Evolutionary conservation across 1,140 invertebrate genomes (phyloP).

Genomic region (Chrysomallon squamiferum): DNA sequence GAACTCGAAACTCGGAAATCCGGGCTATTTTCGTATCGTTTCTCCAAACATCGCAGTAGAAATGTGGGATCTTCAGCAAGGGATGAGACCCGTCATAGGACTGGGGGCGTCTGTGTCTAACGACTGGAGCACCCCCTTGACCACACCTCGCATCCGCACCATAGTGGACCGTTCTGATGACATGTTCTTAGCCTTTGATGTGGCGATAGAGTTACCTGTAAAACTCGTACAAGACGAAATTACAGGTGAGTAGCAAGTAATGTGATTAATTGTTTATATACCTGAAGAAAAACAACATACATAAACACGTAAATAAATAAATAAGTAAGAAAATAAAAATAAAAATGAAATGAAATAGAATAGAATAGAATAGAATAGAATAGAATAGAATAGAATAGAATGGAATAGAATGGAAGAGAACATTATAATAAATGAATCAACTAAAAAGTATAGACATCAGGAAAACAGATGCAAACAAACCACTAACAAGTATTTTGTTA

Average conservation of each 20-base stretch:
- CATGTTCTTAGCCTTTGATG: conserved; percentile 32
- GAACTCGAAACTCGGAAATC: conserved; percentile 31
- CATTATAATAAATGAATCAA: too few species aligned
- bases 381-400: too few species aligned
- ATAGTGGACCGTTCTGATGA: conserved; percentile 5
- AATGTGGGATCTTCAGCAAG: conserved; percentile 38
- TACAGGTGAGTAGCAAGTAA: conserved; percentile 28
- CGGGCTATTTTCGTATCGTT: conserved; percentile 37
- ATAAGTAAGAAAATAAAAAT: too few species aligned
- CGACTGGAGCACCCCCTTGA: conserved; percentile 14
- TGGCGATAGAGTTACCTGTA: conserved; percentile 46
- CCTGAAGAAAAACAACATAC: too few species aligned
- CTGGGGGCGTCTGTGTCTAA: conserved; percentile 22
- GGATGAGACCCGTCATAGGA: conserved; percentile 39
- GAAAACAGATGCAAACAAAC: too few species aligned
- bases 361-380: too few species aligned
- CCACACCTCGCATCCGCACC: conserved; percentile 6
- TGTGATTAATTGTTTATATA: too few species aligned
- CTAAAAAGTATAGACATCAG: too few species aligned
- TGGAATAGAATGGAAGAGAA: too few species aligned
- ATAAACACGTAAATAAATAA: too few species aligned
- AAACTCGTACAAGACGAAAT: conserved; percentile 32
- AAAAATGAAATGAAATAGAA: too few species aligned
- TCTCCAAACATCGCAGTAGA: conserved; percentile 51
- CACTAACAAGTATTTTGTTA: too few species aligned